These are phyloP conservation scores for Sebastes taczanowskii DNA, from an alignment of 2,797 vertebrate species.

Conservation along the genomic window DNA sequence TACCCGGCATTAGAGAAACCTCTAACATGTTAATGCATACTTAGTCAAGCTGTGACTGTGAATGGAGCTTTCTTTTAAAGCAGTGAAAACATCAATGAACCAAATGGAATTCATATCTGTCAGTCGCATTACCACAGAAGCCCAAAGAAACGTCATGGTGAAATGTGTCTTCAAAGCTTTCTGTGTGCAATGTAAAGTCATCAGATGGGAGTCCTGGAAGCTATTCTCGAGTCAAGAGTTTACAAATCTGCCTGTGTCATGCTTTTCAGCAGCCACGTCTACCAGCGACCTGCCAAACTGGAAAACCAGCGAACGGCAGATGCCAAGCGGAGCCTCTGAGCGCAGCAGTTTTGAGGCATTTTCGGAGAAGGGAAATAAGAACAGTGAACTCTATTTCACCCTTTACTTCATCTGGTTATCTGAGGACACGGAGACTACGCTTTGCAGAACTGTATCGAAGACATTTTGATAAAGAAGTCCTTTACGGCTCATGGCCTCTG, in stretches of 20 bases:
- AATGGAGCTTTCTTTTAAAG: neutral
- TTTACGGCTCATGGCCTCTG: neutral
- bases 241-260: conserved; percentile 67
- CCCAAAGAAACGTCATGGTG: conserved; percentile 23
- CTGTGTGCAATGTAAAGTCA: conserved; percentile 43
- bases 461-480: neutral
- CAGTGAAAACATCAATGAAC: conserved; percentile 27
- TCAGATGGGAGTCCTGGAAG: conserved; percentile 37
- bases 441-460: conserved; percentile 1
- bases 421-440: conserved; percentile 24
- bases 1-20: neutral
- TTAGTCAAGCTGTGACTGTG: neutral
- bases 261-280: conserved; percentile 74
- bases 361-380: conserved; percentile 14
- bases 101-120: conserved; percentile 36
- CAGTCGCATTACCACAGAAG: conserved; percentile 39
- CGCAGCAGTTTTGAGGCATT: conserved; percentile 31
- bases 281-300: conserved; percentile 64
- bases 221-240: conserved; percentile 44
- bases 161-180: conserved; percentile 36
- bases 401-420: conserved; percentile 27
- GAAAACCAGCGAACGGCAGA: conserved; percentile 52
- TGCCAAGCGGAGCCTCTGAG: conserved; percentile 56
- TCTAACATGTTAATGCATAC: neutral
- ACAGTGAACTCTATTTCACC: conserved; percentile 55